These are phyloP conservation scores for Heterodera schachtii DNA, from an alignment of 1,140 invertebrate genomes.

Conservation along the genomic window DNA sequence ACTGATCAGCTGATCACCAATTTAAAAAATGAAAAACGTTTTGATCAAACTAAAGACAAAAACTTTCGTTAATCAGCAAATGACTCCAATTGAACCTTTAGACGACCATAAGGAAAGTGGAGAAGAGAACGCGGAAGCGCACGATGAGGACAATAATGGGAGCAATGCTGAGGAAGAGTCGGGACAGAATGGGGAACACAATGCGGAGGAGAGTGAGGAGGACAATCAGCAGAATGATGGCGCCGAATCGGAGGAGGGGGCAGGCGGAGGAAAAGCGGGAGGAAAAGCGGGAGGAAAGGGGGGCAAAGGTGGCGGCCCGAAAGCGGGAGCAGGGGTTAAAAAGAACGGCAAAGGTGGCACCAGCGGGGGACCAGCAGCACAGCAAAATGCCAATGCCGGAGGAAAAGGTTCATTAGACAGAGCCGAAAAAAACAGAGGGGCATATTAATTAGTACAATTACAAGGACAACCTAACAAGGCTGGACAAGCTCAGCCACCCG, in stretches of 20 bases:
- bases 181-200: not conserved
- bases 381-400: too few species aligned
- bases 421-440: too few species aligned
- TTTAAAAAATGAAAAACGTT: too few species aligned
- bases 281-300: not conserved
- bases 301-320: not conserved
- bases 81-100: too few species aligned
- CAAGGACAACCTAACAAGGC: not conserved
- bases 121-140: not conserved
- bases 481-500: not conserved
- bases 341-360: not conserved
- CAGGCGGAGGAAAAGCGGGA: not conserved
- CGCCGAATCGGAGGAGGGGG: too few species aligned
- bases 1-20: too few species aligned
- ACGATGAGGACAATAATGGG: not conserved
- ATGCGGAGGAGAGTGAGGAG: not conserved
- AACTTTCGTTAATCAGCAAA: not conserved
- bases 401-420: too few species aligned
- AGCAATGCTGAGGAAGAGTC: not conserved
- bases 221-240: too few species aligned
- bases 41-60: not conserved
- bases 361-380: not conserved
- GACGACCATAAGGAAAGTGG: not conserved
- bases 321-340: not conserved
- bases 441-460: too few species aligned